These are phyloP conservation scores for Orthosia cruda DNA, from an alignment of 2,888 invertebrate species.

Conservation along the genomic window DNA sequence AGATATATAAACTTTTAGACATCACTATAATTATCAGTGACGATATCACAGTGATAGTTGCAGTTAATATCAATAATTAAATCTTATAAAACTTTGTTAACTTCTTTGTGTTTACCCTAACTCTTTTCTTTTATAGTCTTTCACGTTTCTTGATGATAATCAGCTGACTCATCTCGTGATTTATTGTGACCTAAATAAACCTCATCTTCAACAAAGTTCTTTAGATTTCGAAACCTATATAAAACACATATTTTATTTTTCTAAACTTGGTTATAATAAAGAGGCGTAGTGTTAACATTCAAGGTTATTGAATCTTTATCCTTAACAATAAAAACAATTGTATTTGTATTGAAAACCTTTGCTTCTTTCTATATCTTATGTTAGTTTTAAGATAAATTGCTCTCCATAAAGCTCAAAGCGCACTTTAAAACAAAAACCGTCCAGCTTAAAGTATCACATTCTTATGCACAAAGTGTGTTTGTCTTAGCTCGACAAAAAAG, in stretches of 20 bases:
- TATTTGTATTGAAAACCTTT: constrained; percentile 1
- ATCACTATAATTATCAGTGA: not conserved
- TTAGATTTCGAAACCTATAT: not conserved
- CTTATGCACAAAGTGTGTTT: constrained; percentile 78
- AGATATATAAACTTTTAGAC: not conserved
- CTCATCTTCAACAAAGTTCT: not conserved
- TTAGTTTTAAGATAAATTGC: constrained; percentile 4
- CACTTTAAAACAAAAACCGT: constrained; percentile 48
- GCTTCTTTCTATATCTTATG: not conserved
- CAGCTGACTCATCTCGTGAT: constrained; percentile 12
- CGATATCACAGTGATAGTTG: not conserved
- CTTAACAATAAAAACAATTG: constrained; percentile 7
- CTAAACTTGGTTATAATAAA: not conserved
- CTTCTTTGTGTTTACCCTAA: not conserved
- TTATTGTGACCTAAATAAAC: constrained; percentile 35
- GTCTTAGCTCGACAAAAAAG: constrained; percentile 81
- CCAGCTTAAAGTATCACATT: constrained; percentile 71
- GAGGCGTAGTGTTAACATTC: constrained; percentile 18
- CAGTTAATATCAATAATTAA: not conserved
- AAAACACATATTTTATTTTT: not conserved
- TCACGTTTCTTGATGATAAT: constrained; percentile 20
- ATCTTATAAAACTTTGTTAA: not conserved
- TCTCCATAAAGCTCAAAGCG: constrained; percentile 40
- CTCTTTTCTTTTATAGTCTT: constrained; percentile 11
- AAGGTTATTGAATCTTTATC: constrained; percentile 20